Evolutionary conservation across 2,888 invertebrate species (phyloP).

Genomic region (Ceriagrion tenellum): DNA sequence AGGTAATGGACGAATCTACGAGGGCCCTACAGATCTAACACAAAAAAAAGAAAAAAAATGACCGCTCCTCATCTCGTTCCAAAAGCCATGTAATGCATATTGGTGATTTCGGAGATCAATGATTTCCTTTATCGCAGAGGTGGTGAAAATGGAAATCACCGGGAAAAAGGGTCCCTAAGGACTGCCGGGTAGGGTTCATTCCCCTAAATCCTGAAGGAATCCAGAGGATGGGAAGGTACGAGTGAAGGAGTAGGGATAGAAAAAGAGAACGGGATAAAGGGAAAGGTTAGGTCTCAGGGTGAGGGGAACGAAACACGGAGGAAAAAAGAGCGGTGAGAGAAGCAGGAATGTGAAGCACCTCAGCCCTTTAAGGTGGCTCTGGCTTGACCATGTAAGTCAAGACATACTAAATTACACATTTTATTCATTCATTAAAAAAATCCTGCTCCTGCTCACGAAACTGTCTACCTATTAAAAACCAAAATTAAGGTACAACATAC

Average conservation of each 20-base stretch:
- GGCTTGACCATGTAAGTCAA: no score
- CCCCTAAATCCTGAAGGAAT: neutral
- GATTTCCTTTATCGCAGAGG: slow-evolving; percentile 5
- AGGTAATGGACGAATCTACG: neutral
- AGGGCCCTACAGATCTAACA: neutral
- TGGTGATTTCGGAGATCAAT: neutral
- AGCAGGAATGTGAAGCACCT: no score
- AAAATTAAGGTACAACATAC: no score
- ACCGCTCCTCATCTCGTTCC: neutral
- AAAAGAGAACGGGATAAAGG: neutral
- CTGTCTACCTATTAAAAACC: no score
- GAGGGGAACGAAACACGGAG: no score
- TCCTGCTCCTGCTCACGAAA: no score
- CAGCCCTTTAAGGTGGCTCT: no score
- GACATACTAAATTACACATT: no score
- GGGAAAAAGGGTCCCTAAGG: neutral
- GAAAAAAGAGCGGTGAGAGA: no score
- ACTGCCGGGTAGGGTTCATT: neutral
- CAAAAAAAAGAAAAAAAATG: neutral
- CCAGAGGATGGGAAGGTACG: neutral
- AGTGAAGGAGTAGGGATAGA: neutral
- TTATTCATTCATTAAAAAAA: no score
- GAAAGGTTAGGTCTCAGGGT: no score
- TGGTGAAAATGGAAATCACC: neutral
- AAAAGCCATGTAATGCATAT: neutral